A percentile compares a stretch with the other conserved stretches of the same genome.
These are phyloP conservation scores for Drosophila trapezifrons DNA, from an alignment of 1,140 invertebrate species.

Conservation along the genomic window DNA sequence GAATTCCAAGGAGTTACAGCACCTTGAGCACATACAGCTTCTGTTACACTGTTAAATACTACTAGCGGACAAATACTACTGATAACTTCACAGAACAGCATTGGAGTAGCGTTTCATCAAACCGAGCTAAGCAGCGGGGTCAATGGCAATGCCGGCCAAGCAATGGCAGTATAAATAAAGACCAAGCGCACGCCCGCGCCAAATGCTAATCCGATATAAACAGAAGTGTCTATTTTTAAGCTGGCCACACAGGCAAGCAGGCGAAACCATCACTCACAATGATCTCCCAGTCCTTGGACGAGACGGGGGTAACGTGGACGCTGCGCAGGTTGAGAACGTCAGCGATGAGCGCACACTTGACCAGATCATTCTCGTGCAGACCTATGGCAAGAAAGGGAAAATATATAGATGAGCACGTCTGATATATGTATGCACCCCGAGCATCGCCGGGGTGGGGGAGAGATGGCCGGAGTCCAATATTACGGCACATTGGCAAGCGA, in stretches of 20 bases:
- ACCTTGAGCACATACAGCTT: background rate
- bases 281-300: constrained; percentile 84
- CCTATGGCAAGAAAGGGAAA: constrained; percentile 58
- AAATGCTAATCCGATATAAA: constrained; percentile 77
- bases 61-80: background rate
- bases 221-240: constrained; percentile 57
- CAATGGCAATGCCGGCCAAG: constrained; percentile 78
- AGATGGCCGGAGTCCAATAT: constrained; percentile 48
- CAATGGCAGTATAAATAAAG: constrained; percentile 60
- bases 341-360: constrained; percentile 81
- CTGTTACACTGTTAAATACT: too few species aligned
- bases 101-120: background rate
- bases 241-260: constrained; percentile 29
- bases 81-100: background rate
- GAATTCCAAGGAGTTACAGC: background rate
- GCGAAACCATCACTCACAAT: constrained; percentile 73
- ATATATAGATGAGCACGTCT: constrained; percentile 4
- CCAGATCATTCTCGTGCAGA: constrained; percentile 79
- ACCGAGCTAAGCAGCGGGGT: constrained; percentile 44
- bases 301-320: constrained; percentile 81
- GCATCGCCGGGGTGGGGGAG: background rate
- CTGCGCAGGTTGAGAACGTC: constrained; percentile 75
- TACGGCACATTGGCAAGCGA: constrained; percentile 68
- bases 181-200: constrained; percentile 67
- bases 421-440: background rate